Percentiles rank a stretch among this genome's conserved stretches.
Conservation (phyloP, 2,113 vertebrate genomes). For the Tachysurus fulvidraco region DNA sequence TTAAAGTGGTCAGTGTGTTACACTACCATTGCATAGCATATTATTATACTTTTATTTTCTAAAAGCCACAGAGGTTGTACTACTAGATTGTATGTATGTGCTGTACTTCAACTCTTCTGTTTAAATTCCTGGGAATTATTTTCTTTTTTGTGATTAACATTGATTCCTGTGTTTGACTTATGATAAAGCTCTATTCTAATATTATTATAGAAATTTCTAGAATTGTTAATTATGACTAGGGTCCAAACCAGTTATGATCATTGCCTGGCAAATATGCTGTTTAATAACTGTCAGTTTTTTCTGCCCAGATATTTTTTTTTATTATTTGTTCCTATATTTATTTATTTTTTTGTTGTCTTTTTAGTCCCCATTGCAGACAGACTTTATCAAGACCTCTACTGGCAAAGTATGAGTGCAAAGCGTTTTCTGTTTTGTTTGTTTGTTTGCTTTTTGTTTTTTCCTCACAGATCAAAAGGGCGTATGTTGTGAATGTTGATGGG, state of each 20-base stretch:
- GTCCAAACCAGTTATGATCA: background rate
- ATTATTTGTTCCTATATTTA: constrained; percentile 25
- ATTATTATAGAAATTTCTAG: background rate
- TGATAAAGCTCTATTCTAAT: background rate
- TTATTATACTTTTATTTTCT: background rate
- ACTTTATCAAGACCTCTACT: constrained; percentile 57
- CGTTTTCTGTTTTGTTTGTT: constrained; percentile 24
- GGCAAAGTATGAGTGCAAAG: constrained; percentile 57
- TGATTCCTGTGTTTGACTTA: background rate
- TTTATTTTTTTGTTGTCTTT: constrained; percentile 37
- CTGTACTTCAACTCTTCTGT: background rate
- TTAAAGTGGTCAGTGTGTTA: background rate
- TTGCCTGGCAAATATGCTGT: background rate
- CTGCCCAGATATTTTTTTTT: constrained; percentile 22
- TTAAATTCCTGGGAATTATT: background rate
- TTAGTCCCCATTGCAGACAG: constrained; percentile 64
- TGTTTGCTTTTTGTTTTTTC: constrained; percentile 26
- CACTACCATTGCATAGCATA: background rate
- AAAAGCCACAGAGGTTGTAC: background rate
- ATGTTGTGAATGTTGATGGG: constrained; percentile 59
- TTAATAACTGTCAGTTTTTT: constrained; percentile 16
- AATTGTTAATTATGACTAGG: background rate
- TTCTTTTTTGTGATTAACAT: background rate
- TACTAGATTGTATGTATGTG: too few relatives aligned
- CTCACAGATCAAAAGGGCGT: constrained; percentile 23